These are phyloP conservation scores for Pseudotriccus pelzelni DNA, from an alignment of 2,797 vertebrate species.

Conservation along the genomic window DNA sequence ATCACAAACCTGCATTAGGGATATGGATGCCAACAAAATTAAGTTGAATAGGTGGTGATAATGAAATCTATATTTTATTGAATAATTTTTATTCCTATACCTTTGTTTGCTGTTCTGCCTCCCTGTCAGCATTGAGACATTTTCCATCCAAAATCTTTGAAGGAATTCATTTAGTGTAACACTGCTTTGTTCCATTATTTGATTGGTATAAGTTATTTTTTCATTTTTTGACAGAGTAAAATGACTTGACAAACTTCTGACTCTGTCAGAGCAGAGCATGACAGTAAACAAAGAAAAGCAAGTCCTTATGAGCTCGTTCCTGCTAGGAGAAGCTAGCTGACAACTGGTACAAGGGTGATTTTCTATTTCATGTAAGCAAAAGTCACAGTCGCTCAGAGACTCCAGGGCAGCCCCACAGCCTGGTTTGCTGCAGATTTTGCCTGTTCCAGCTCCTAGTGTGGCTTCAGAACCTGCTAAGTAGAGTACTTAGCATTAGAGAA, in stretches of 20 bases:
- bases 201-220: neutral
- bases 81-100: conserved; percentile 65
- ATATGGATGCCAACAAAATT: conserved; percentile 66
- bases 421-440: neutral
- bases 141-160: conserved; percentile 51
- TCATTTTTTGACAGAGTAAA: conserved; percentile 33
- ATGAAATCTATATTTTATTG: conserved; percentile 71
- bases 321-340: conserved; percentile 21
- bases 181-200: conserved; percentile 41
- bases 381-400: conserved; percentile 12
- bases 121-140: conserved; percentile 38
- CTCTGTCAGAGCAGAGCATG: neutral
- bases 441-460: neutral
- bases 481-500: neutral
- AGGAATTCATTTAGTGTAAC: neutral
- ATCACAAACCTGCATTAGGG: conserved; percentile 66
- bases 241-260: conserved; percentile 55
- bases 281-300: conserved; percentile 47
- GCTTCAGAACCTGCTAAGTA: neutral
- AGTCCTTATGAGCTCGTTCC: neutral
- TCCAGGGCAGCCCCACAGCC: neutral
- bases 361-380: conserved; percentile 37
- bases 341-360: conserved; percentile 14
- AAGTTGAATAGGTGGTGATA: conserved; percentile 67
- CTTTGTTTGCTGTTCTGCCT: conserved; percentile 63